phyloP scores from a whole-genome alignment of 2,888 invertebrate genomes.

The Criorhina ranunculi region DNA sequence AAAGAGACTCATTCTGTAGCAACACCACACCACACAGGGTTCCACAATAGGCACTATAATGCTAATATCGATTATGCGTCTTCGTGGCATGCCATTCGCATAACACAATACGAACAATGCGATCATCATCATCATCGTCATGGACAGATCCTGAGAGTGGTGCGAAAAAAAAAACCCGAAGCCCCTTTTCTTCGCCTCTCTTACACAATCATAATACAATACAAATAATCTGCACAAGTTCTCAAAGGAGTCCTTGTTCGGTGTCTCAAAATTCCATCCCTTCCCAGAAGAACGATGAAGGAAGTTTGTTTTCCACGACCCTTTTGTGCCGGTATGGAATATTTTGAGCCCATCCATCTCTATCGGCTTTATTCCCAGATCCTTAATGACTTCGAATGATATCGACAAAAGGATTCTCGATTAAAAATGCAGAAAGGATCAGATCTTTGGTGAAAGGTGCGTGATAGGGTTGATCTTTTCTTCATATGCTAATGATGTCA shows the following conservation, averaged over 20 bases:
- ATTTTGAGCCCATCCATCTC: constrained; percentile 75
- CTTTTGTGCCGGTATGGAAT: constrained; percentile 61
- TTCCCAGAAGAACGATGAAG: constrained; percentile 24
- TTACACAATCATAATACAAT: constrained; percentile 60
- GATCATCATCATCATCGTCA: constrained; percentile 33
- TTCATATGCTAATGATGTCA: constrained; percentile 70
- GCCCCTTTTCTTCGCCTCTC: constrained; percentile 48
- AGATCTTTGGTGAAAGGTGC: constrained; percentile 69
- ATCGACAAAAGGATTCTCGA: constrained; percentile 66
- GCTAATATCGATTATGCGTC: constrained; percentile 72
- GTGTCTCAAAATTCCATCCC: constrained; percentile 49
- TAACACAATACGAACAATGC: constrained; percentile 62
- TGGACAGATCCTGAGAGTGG: constrained; percentile 46
- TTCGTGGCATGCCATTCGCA: constrained; percentile 44
- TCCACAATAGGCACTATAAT: constrained; percentile 67
- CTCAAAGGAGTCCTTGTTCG: constrained; percentile 33
- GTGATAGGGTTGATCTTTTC: constrained; percentile 63
- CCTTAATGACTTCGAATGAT: constrained; percentile 73
- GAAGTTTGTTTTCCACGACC: constrained; percentile 73
- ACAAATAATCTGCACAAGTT: constrained; percentile 63
- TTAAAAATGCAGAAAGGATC: constrained; percentile 64
- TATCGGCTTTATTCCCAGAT: constrained; percentile 75
- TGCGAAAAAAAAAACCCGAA: constrained; percentile 69
- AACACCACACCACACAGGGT: constrained; percentile 51
- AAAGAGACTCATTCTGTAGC: constrained; percentile 49